These are phyloP conservation scores for Pleuronectes platessa DNA, from an alignment of 2,113 vertebrate genomes.

Conservation along the genomic window DNA sequence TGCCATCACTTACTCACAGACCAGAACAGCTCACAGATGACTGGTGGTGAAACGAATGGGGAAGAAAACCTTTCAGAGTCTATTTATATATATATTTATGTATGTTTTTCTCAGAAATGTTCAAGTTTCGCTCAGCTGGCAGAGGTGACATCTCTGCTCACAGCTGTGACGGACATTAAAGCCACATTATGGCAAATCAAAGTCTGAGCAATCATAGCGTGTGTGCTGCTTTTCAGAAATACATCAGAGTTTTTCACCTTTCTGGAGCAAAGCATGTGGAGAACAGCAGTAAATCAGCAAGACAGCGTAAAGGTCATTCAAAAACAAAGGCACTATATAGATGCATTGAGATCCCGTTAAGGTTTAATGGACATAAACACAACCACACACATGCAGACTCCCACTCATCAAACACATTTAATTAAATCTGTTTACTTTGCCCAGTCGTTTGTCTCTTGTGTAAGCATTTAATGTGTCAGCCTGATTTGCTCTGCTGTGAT, in stretches of 20 bases:
- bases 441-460: slow-evolving; percentile 1
- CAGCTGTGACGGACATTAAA: neutral
- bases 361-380: neutral
- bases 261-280: neutral
- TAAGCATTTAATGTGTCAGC: slow-evolving; percentile 4
- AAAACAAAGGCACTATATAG: slow-evolving; percentile 6
- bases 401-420: slow-evolving; percentile 32
- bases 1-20: slow-evolving; percentile 6
- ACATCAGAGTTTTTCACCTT: neutral
- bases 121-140: neutral
- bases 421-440: slow-evolving; percentile 37
- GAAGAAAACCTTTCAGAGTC: neutral
- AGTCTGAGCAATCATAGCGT: neutral
- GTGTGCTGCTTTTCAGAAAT: too few species aligned
- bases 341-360: neutral
- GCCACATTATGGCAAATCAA: neutral
- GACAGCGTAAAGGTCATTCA: slow-evolving; percentile 49
- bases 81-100: too few species aligned
- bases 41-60: neutral
- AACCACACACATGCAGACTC: slow-evolving; percentile 2
- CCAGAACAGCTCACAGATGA: neutral
- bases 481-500: neutral
- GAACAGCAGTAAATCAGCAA: slow-evolving; percentile 18
- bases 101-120: neutral
- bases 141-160: neutral